Base-by-base conservation (phyloP, 1,140 invertebrate genomes). In the Sminthurides bifidus region DNA sequence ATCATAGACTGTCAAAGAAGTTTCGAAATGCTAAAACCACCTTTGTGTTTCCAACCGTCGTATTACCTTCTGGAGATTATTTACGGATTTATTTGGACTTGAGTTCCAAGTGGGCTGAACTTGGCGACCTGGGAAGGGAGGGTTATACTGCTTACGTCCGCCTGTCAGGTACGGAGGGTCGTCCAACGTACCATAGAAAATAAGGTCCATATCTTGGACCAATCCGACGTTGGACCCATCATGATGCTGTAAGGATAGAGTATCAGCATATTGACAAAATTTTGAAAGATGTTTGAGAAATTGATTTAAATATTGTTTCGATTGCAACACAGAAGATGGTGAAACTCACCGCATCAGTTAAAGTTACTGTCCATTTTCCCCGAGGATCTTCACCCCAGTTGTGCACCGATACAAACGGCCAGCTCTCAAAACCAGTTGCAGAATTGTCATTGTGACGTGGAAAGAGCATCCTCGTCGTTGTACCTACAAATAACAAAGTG, bases 351-450 rank as follows among this genome's bases (percentile, higher is more conserved):
- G 71, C 66, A 65, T 85, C 82, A 17, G 69, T 59, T 52, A 85
- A 70, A 12, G 72, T 69, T 14, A 91, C 66, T 1, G 64, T 78
- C 91, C 91, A 94, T 19, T 72, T 68, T 1, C 87, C 89, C 17
- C 67, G 66, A 3, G 87, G 81, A 65, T 80, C 72, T 72, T 96
- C 92, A 10, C 87, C 90, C 92, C 92, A 96, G 5, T 83, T 86
- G 43, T 88, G 88, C 0, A 94, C 84, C 0, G 87, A 87, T 76
- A 89, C 86, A 68, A 96, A 87, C 37, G 80, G 83, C 86, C 92
- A 96, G 57, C 83, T 78, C 3, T 74, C 69, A 67, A 92, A 90
- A 14, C 87, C 89, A 8, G 77, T 73, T 1, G 68, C 64, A 8
- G 83, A 84, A 33, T 73, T 68, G 69, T 96, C 92, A 37, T 78